Evolutionary conservation across 2,113 vertebrate genomes (phyloP).

Genomic region (Rhinichthys klamathensis): DNA sequence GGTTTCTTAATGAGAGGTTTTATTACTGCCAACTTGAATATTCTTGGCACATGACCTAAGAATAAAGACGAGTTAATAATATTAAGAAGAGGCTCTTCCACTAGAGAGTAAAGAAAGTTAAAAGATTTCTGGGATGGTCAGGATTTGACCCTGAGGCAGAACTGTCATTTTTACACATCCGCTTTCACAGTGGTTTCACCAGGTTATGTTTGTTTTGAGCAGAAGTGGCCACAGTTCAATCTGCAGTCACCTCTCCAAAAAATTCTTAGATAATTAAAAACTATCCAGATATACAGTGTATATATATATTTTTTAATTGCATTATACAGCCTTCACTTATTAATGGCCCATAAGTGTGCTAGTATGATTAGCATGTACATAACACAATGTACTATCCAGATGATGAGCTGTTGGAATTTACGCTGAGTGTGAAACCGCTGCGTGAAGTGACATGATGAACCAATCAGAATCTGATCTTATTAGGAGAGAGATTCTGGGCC

Average conservation of each 20-base stretch:
- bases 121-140: background rate
- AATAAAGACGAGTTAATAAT: too few relatives aligned
- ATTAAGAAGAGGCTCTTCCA: too few relatives aligned
- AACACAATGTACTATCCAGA: background rate
- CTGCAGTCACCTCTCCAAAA: background rate
- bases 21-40: too few relatives aligned
- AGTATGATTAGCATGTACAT: background rate
- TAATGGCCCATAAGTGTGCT: background rate
- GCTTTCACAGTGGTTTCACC: background rate
- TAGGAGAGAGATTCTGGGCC: background rate
- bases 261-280: background rate
- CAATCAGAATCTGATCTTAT: background rate
- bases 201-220: constrained; percentile 6
- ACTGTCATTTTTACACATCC: background rate
- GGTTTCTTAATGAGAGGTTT: too few relatives aligned
- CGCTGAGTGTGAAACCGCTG: too few relatives aligned
- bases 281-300: background rate
- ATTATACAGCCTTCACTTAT: background rate
- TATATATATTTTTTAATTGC: background rate
- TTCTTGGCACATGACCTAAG: too few relatives aligned
- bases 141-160: background rate
- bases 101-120: background rate
- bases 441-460: background rate
- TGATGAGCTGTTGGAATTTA: background rate
- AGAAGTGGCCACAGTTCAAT: background rate